A percentile compares a stretch with the other conserved stretches of the same genome.
Evolutionary conservation across 2,888 invertebrate genomes (phyloP).

Genomic region (Drosophila acutilabella): DNA sequence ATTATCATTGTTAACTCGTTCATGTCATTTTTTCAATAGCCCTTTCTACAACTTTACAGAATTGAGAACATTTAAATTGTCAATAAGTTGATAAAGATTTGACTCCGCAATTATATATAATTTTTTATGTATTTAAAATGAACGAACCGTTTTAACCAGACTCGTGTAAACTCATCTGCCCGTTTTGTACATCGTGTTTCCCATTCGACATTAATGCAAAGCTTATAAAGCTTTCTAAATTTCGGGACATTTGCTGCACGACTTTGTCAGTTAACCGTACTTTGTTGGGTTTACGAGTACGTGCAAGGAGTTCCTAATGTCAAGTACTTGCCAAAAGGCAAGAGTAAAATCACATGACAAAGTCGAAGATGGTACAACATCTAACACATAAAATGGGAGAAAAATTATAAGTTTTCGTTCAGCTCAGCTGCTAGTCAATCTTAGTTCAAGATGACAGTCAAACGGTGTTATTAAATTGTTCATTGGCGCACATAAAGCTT

Average conservation of each 20-base stretch:
- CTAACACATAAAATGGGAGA: slow-evolving; percentile 19
- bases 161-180: background rate
- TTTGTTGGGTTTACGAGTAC: slow-evolving; percentile 63
- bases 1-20: slow-evolving; percentile 11
- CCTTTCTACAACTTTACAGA: background rate
- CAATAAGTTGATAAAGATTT: background rate
- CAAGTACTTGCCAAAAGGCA: slow-evolving; percentile 3
- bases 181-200: slow-evolving; percentile 26
- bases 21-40: background rate
- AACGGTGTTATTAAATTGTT: slow-evolving; percentile 29
- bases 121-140: background rate
- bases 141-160: background rate
- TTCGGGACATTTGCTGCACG: slow-evolving; percentile 53
- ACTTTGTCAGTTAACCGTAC: slow-evolving; percentile 67
- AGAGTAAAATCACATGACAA: slow-evolving; percentile 40
- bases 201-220: slow-evolving; percentile 8
- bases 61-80: background rate
- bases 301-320: slow-evolving; percentile 47
- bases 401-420: slow-evolving; percentile 26
- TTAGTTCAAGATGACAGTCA: background rate
- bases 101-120: background rate
- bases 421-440: slow-evolving; percentile 19
- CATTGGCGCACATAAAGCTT: no score
- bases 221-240: slow-evolving; percentile 38
- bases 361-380: slow-evolving; percentile 33